phyloP scores from a whole-genome alignment of 2,797 vertebrate genomes.

The Sebastolobus altivelis region DNA sequence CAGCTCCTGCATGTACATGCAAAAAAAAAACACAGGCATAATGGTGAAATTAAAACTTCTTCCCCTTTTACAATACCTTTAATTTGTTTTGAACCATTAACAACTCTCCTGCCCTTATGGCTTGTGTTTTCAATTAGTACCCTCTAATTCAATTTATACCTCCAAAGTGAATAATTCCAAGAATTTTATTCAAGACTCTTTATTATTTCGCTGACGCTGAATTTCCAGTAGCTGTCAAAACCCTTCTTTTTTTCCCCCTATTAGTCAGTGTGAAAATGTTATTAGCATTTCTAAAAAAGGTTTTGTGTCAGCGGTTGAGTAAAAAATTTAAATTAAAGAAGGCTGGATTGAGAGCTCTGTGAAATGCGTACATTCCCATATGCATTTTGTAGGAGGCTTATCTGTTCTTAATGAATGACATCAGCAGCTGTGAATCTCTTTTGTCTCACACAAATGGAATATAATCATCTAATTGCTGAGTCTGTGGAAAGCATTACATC shows the following conservation, averaged over 20 bases:
- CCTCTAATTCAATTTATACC: constrained; percentile 64
- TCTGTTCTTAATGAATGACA: constrained; percentile 16
- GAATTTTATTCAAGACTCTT: constrained; percentile 35
- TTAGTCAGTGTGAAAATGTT: constrained; percentile 34
- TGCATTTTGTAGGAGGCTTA: constrained; percentile 7
- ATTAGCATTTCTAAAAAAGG: constrained; percentile 28
- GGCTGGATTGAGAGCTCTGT: background rate
- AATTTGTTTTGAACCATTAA: constrained; percentile 65
- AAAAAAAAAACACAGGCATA: constrained; percentile 37
- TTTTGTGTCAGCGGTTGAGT: constrained; percentile 29
- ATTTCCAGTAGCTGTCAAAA: constrained; percentile 53
- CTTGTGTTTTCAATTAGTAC: constrained; percentile 71
- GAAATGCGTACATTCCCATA: background rate
- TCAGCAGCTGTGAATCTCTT: constrained; percentile 15
- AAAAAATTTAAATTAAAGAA: constrained; percentile 6
- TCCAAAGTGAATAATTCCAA: constrained; percentile 33
- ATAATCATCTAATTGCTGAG: constrained; percentile 5
- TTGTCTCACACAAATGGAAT: constrained; percentile 18
- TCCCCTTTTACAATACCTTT: constrained; percentile 51
- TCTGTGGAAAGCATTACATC: background rate
- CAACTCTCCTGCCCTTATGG: constrained; percentile 38
- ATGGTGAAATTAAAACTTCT: constrained; percentile 70
- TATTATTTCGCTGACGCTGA: constrained; percentile 31
- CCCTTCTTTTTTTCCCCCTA: constrained; percentile 2
- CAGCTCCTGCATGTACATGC: constrained; percentile 61